Conservation (phyloP, 2,888 invertebrate genomes). For the Diachrysia chrysitis region DNA sequence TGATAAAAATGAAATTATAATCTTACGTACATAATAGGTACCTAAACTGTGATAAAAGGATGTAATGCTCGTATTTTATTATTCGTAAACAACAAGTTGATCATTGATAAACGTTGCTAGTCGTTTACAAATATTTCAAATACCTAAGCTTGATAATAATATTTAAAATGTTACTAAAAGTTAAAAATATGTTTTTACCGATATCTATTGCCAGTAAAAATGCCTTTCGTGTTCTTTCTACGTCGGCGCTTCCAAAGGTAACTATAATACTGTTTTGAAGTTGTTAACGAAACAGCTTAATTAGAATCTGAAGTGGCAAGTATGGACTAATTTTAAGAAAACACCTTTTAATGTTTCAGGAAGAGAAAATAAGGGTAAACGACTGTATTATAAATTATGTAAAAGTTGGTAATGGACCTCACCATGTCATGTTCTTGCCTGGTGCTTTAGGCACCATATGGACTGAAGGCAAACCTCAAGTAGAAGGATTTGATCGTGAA, state of each 20-base stretch:
- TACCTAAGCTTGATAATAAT: not conserved
- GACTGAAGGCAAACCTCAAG: conserved; percentile 95
- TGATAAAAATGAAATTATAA: not conserved
- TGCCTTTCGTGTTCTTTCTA: conserved; percentile 57
- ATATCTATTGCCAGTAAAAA: conserved; percentile 47
- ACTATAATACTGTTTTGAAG: not conserved
- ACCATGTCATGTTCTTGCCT: conserved; percentile 92
- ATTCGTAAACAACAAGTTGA: not conserved
- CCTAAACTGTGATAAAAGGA: not conserved
- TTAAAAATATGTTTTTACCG: conserved; percentile 52
- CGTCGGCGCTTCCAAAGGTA: conserved; percentile 63
- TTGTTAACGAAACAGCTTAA: not conserved
- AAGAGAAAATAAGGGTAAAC: conserved; percentile 90
- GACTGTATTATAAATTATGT: conserved; percentile 88
- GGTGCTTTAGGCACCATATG: conserved; percentile 94
- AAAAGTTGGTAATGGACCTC: conserved; percentile 89
- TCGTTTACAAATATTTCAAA: not conserved
- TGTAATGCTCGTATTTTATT: not conserved
- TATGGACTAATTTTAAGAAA: not conserved
- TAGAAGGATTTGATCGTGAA: conserved; percentile 90
- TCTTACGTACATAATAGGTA: not conserved
- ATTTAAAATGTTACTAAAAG: conserved; percentile 53
- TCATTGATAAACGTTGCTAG: not conserved
- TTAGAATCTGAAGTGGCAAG: not conserved
- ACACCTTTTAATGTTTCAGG: conserved; percentile 81